Percentiles rank a stretch among this genome's conserved stretches.
Conservation (phyloP, 2,888 invertebrate genomes). For the Nephrocerus scutellatus region DNA sequence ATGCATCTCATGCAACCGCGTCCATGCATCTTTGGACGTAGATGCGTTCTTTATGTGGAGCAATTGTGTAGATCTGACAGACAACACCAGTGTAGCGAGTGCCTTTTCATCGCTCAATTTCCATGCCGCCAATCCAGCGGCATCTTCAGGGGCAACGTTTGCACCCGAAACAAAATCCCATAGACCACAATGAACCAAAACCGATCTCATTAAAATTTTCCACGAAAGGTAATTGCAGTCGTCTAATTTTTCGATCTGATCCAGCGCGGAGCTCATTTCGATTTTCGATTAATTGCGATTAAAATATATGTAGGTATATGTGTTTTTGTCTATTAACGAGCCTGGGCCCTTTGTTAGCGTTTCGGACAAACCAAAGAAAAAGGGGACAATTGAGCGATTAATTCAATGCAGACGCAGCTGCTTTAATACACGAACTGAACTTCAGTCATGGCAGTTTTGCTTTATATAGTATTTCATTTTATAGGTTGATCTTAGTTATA, state of each 20-base stretch:
- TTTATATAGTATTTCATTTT: too few species aligned
- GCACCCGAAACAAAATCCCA: conserved; percentile 3
- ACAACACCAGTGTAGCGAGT: conserved; percentile 9
- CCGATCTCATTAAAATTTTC: conserved; percentile 9
- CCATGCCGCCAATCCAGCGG: conserved; percentile 1
- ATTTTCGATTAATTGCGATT: too few species aligned
- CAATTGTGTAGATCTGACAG: conserved; percentile 7
- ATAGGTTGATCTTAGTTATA: too few species aligned
- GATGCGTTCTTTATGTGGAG: conserved; percentile 7
- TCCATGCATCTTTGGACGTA: conserved; percentile 11
- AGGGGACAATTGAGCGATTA: too few species aligned
- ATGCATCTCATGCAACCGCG: conserved; percentile 3
- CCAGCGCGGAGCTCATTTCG: conserved; percentile 8
- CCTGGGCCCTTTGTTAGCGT: too few species aligned
- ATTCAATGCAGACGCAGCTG: too few species aligned
- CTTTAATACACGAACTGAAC: too few species aligned
- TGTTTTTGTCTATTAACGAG: too few species aligned
- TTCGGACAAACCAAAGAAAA: too few species aligned
- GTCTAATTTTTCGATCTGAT: conserved; percentile 10
- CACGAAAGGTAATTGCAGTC: conserved; percentile 7
- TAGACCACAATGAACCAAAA: conserved; percentile 5
- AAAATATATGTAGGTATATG: too few species aligned
- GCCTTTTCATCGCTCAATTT: conserved; percentile 8
- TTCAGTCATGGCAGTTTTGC: too few species aligned
- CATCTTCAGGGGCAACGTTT: background rate